phyloP scores from a whole-genome alignment of 1,140 invertebrate genomes.

The Zaprionus kolodkinae region DNA sequence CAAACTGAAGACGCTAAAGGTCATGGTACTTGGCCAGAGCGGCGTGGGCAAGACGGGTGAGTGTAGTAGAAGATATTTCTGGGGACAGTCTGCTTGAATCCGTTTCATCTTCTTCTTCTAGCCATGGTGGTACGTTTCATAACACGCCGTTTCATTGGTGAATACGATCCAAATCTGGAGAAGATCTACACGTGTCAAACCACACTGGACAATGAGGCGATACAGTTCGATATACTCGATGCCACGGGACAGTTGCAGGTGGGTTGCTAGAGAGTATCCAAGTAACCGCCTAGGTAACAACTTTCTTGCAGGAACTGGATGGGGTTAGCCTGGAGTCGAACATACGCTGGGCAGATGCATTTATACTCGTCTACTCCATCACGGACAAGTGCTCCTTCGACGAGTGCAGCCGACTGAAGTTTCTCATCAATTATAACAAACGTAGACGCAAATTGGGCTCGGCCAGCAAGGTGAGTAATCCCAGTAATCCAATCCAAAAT shows the following conservation, averaged over 20 bases:
- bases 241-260: slow-evolving; percentile 90
- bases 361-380: slow-evolving; percentile 93
- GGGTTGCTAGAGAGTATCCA: slow-evolving; percentile 84
- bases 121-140: slow-evolving; percentile 92
- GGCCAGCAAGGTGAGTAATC: slow-evolving; percentile 80
- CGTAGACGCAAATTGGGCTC: slow-evolving; percentile 87
- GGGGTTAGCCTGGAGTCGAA: slow-evolving; percentile 89
- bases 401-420: slow-evolving; percentile 91
- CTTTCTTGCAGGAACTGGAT: slow-evolving; percentile 86
- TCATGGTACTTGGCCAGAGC: slow-evolving; percentile 90
- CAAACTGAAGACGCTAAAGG: slow-evolving; percentile 88
- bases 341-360: slow-evolving; percentile 93
- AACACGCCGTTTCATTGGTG: slow-evolving; percentile 92
- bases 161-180: slow-evolving; percentile 92
- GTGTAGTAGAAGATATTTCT: too few species aligned
- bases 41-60: slow-evolving; percentile 92
- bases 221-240: slow-evolving; percentile 92
- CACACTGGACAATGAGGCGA: slow-evolving; percentile 90
- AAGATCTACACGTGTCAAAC: slow-evolving; percentile 91
- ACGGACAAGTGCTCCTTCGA: slow-evolving; percentile 94
- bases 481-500: too few species aligned
- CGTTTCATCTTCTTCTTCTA: slow-evolving; percentile 55
- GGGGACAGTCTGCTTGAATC: neutral
- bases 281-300: too few species aligned
- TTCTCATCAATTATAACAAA: slow-evolving; percentile 92